phyloP scores from a whole-genome alignment of 2,888 invertebrate species.

The Hypolimnas misippus region DNA sequence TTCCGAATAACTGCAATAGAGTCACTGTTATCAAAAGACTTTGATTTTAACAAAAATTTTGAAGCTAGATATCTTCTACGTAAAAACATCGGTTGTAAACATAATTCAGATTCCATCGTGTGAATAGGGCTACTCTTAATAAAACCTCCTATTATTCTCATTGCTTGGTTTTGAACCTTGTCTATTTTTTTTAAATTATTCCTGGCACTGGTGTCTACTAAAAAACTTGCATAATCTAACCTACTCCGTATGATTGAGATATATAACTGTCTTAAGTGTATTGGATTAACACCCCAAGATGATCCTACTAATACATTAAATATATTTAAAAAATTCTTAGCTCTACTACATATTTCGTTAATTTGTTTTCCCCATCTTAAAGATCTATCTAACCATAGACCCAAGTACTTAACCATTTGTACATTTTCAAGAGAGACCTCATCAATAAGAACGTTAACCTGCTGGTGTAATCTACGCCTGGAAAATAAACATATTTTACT shows the following conservation, averaged over 20 bases:
- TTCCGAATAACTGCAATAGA: background rate
- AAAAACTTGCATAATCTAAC: conserved; percentile 28
- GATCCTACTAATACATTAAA: conserved; percentile 29
- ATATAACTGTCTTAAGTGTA: conserved; percentile 25
- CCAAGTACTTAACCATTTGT: too few species aligned
- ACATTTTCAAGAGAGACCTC: too few species aligned
- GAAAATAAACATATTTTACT: too few species aligned
- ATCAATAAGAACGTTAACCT: too few species aligned
- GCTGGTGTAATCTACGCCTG: too few species aligned
- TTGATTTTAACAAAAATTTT: conserved; percentile 30
- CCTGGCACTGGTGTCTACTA: conserved; percentile 24
- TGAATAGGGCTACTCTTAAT: conserved; percentile 28
- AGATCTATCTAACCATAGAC: too few species aligned
- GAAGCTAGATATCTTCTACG: conserved; percentile 29
- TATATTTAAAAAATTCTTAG: conserved; percentile 15
- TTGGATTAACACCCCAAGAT: conserved; percentile 30
- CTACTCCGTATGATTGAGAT: conserved; percentile 28
- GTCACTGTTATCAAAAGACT: conserved; percentile 8
- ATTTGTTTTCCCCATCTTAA: too few species aligned
- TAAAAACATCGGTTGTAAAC: conserved; percentile 26
- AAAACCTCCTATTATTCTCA: conserved; percentile 36
- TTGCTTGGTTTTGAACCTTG: conserved; percentile 33
- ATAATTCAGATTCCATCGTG: conserved; percentile 30
- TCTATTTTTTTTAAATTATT: conserved; percentile 30
- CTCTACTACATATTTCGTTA: too few species aligned